Conservation (phyloP, 2,113 vertebrate species). For the Meriones unguiculatus region DNA sequence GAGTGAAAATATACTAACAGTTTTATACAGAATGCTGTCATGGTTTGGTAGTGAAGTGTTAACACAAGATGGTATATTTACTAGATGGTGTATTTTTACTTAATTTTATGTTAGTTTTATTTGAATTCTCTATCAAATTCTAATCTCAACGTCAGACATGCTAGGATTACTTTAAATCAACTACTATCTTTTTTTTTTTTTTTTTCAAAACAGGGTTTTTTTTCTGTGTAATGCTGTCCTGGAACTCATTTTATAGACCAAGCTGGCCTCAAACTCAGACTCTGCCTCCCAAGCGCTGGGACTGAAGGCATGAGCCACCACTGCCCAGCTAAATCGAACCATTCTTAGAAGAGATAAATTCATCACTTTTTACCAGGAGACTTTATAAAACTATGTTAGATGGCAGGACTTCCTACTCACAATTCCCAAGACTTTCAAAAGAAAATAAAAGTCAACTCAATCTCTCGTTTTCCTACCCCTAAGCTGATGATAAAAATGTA, state of each 20-base stretch:
- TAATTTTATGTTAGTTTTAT: slow-evolving; percentile 11
- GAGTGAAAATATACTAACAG: neutral
- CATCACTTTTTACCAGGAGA: neutral
- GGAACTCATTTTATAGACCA: no score
- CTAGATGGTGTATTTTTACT: neutral
- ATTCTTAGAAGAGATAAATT: slow-evolving; percentile 34
- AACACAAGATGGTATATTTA: neutral
- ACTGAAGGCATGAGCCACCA: no score
- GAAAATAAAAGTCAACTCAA: neutral
- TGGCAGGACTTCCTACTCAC: neutral
- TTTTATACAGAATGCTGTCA: slow-evolving; percentile 23
- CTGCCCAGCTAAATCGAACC: neutral
- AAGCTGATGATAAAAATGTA: neutral
- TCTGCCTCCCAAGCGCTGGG: no score
- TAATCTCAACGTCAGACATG: slow-evolving; percentile 36
- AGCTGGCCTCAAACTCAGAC: no score
- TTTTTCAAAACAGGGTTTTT: no score
- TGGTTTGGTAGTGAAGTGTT: neutral
- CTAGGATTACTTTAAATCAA: slow-evolving; percentile 16
- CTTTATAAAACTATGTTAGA: slow-evolving; percentile 23
- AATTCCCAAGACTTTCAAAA: slow-evolving; percentile 16
- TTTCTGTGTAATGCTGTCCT: no score
- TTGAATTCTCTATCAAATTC: slow-evolving; percentile 41
- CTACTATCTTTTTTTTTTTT: no score
- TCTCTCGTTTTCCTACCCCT: slow-evolving; percentile 8